Percentiles rank a stretch among this genome's conserved stretches.
phyloP scores from a whole-genome alignment of 1,140 invertebrate species.

The Sycophaga agraensis region DNA sequence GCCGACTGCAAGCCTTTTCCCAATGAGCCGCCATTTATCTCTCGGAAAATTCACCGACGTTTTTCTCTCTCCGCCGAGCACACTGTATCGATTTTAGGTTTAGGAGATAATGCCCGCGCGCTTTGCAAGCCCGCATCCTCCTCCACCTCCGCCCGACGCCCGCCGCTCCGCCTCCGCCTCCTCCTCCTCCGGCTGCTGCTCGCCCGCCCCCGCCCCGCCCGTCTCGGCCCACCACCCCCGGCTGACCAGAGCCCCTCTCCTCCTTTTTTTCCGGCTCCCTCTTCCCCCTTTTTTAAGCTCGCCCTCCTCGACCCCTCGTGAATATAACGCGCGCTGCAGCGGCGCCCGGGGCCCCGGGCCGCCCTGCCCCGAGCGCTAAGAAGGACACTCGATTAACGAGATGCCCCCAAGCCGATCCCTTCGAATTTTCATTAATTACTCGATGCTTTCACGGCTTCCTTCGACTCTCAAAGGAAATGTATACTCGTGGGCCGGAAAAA shows the following conservation, averaged over 20 bases:
- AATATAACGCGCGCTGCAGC: not conserved
- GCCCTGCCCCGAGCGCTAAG: not conserved
- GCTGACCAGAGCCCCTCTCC: conserved; percentile 1
- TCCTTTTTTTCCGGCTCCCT: not conserved
- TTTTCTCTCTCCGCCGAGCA: conserved; percentile 35
- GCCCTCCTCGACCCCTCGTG: conserved; percentile 1
- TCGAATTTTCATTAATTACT: not conserved
- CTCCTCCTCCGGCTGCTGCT: not conserved
- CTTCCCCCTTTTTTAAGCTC: not conserved
- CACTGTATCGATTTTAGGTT: conserved; percentile 47
- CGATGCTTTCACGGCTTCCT: no score
- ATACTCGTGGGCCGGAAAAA: no score
- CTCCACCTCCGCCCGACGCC: not conserved
- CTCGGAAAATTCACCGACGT: conserved; percentile 45
- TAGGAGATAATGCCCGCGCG: conserved; percentile 38
- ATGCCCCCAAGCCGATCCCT: not conserved
- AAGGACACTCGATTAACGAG: conserved; percentile 17
- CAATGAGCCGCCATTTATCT: conserved; percentile 47
- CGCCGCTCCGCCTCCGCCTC: not conserved
- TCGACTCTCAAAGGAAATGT: no score
- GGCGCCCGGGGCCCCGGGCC: no score
- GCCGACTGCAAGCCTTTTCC: conserved; percentile 39
- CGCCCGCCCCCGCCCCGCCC: not conserved
- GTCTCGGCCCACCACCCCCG: not conserved
- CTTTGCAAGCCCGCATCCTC: conserved; percentile 31